Percentiles rank a stretch among this genome's conserved stretches.
Conservation (phyloP, 2,888 invertebrate genomes). For the Portevinia maculata region DNA sequence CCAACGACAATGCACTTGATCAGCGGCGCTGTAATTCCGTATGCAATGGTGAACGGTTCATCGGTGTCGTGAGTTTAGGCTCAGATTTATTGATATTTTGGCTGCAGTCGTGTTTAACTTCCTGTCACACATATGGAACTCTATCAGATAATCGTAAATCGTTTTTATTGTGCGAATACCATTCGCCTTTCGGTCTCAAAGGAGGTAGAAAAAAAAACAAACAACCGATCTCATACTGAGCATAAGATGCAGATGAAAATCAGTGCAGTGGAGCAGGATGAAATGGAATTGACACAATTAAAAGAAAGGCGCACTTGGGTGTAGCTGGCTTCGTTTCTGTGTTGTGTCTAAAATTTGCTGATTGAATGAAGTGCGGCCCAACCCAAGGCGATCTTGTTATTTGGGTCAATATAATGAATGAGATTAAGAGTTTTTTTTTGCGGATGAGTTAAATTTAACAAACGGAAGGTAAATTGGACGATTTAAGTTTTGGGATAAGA, state of each 20-base stretch:
- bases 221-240: slow-evolving; percentile 49
- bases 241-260: slow-evolving; percentile 63
- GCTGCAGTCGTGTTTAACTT: slow-evolving; percentile 67
- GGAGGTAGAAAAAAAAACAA: slow-evolving; percentile 20
- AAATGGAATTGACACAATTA: slow-evolving; percentile 73
- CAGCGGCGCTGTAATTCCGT: neutral
- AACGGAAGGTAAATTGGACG: slow-evolving; percentile 70
- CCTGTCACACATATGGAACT: slow-evolving; percentile 66
- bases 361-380: slow-evolving; percentile 71
- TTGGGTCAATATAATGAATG: slow-evolving; percentile 73
- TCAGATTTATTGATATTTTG: slow-evolving; percentile 68
- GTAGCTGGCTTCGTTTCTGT: slow-evolving; percentile 30
- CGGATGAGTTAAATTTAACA: slow-evolving; percentile 52
- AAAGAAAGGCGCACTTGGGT: slow-evolving; percentile 63
- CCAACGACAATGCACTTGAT: slow-evolving; percentile 58
- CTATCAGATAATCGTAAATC: slow-evolving; percentile 72
- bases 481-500: slow-evolving; percentile 70
- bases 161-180: slow-evolving; percentile 55
- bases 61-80: slow-evolving; percentile 46
- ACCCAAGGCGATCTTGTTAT: slow-evolving; percentile 60
- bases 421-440: slow-evolving; percentile 66
- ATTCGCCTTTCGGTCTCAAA: slow-evolving; percentile 12
- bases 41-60: neutral
- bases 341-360: slow-evolving; percentile 62
- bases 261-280: slow-evolving; percentile 74